Evolutionary conservation across 2,888 invertebrate genomes (phyloP).

Genomic region (Sinotaia quadrata): DNA sequence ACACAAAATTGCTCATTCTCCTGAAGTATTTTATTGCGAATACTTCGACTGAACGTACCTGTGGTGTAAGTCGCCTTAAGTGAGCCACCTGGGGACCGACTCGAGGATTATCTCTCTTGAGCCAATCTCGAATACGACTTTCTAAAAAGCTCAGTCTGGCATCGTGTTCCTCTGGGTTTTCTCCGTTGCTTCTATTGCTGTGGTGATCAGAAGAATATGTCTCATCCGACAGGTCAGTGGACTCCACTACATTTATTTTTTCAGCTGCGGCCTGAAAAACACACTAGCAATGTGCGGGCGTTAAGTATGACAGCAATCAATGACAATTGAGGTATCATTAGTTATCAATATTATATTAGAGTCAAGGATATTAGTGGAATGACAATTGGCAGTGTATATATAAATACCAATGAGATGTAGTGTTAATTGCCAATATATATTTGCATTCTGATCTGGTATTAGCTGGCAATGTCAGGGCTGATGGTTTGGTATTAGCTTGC

Average conservation of each 20-base stretch:
- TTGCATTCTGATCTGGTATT: too few species aligned
- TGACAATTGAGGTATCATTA: too few species aligned
- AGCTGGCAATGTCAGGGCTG: too few species aligned
- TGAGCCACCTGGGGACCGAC: constrained; percentile 52
- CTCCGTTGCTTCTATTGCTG: constrained; percentile 21
- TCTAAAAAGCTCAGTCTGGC: constrained; percentile 57
- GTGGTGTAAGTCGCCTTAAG: constrained; percentile 47
- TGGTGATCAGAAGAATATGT: constrained; percentile 3
- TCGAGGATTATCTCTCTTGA: constrained; percentile 53
- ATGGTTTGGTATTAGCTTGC: too few species aligned
- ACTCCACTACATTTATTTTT: constrained; percentile 27
- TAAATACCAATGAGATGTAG: not conserved
- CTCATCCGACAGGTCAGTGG: constrained; percentile 12
- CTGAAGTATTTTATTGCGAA: too few species aligned
- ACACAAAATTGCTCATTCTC: too few species aligned
- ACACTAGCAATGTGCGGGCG: constrained; percentile 7
- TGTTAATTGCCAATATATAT: too few species aligned
- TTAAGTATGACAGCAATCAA: not conserved
- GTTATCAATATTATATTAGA: too few species aligned
- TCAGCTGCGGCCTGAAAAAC: constrained; percentile 6
- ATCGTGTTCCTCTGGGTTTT: constrained; percentile 49
- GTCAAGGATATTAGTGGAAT: too few species aligned
- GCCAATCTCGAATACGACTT: constrained; percentile 58
- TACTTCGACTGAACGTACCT: too few species aligned
- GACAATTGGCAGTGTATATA: not conserved